phyloP scores from a whole-genome alignment of 2,113 vertebrate species.

The Anguilla japonica region DNA sequence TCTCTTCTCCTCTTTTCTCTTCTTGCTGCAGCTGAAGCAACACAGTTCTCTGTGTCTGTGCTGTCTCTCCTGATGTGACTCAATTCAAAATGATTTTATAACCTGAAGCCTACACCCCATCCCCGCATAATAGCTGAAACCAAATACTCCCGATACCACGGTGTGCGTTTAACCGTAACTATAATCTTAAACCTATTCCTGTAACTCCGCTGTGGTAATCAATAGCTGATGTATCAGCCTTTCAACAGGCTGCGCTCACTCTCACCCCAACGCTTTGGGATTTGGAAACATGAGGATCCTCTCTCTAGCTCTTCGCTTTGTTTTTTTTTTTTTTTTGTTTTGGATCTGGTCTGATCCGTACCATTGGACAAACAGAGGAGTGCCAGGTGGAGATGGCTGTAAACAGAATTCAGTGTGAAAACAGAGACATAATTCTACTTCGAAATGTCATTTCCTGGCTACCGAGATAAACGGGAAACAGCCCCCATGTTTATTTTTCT shows the following conservation, averaged over 20 bases:
- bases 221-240: constrained; percentile 7
- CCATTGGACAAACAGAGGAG: neutral
- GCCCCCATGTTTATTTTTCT: neutral
- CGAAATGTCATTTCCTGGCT: neutral
- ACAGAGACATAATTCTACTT: neutral
- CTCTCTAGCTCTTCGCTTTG: neutral
- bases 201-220: neutral
- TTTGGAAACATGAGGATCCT: constrained; percentile 6
- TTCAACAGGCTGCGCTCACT: neutral
- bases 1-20: neutral
- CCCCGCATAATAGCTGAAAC: neutral
- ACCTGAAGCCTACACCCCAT: neutral
- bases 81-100: neutral
- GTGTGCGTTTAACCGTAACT: neutral
- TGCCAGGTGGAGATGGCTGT: neutral
- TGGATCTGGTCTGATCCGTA: neutral
- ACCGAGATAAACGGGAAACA: neutral
- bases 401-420: neutral
- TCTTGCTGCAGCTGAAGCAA: neutral
- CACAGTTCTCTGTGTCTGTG: neutral
- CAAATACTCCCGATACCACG: neutral
- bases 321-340: neutral
- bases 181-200: neutral
- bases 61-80: neutral
- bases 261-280: neutral